These are phyloP conservation scores for Aradophagus sp. DNA, from an alignment of 1,140 invertebrate genomes.

Conservation along the genomic window DNA sequence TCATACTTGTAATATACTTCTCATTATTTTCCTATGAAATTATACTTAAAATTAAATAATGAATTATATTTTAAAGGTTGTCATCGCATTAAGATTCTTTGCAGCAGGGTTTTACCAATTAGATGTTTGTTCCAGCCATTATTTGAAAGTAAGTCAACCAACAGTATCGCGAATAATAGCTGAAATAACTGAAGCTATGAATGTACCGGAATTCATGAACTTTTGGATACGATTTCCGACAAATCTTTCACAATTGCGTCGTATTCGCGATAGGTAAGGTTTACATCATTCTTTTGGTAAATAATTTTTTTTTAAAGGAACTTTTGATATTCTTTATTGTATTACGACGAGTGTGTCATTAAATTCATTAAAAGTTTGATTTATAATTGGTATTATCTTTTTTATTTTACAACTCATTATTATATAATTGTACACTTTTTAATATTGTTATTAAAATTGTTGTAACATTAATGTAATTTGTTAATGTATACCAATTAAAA, in stretches of 20 bases:
- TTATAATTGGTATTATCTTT: too few relatives aligned
- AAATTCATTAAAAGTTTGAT: too few relatives aligned
- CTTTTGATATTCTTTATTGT: too few relatives aligned
- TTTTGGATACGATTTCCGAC: slow-evolving; percentile 17
- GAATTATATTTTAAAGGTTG: slow-evolving; percentile 5
- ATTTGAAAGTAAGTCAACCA: slow-evolving; percentile 6
- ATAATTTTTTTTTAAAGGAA: neutral
- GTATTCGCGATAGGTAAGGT: slow-evolving; percentile 9
- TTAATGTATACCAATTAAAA: too few relatives aligned
- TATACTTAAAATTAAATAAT: too few relatives aligned
- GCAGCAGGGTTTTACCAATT: slow-evolving; percentile 11
- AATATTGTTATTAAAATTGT: too few relatives aligned
- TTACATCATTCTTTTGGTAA: neutral
- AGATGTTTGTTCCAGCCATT: slow-evolving; percentile 1
- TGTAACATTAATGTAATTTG: too few relatives aligned
- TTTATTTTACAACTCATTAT: too few relatives aligned
- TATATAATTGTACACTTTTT: too few relatives aligned
- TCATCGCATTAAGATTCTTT: slow-evolving; percentile 11
- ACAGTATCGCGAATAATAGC: slow-evolving; percentile 11
- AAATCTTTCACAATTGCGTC: neutral
- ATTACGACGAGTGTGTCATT: too few relatives aligned
- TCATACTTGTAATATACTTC: neutral
- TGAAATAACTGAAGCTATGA: slow-evolving; percentile 1
- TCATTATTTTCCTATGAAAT: too few relatives aligned
- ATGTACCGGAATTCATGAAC: slow-evolving; percentile 1